phyloP scores from a whole-genome alignment of 2,113 vertebrate species.

The Corythaixoides concolor region DNA sequence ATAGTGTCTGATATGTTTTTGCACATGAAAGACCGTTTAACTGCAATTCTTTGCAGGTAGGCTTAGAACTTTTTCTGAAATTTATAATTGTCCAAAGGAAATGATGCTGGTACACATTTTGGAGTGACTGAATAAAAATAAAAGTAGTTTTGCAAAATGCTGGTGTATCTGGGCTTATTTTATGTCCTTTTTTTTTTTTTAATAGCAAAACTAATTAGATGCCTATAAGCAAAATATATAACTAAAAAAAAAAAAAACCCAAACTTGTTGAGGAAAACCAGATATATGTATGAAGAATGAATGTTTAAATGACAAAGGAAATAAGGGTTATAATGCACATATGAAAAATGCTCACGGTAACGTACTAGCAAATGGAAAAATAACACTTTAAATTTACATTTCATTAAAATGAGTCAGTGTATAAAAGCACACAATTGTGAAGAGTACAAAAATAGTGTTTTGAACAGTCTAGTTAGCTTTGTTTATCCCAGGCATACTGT shows the following conservation, averaged over 20 bases:
- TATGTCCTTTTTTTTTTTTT: background rate
- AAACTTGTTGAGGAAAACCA: background rate
- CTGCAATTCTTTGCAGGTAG: background rate
- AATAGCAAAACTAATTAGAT: background rate
- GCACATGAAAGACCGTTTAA: background rate
- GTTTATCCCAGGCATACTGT: constrained; percentile 18
- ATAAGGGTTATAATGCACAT: background rate
- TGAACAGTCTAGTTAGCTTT: background rate
- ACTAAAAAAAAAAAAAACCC: background rate
- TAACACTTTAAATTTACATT: constrained; percentile 8
- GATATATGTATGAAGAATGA: background rate
- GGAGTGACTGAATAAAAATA: background rate
- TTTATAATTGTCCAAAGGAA: background rate
- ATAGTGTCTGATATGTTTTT: background rate
- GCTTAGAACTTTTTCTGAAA: background rate
- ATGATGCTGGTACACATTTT: background rate
- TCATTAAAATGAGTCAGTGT: constrained; percentile 17
- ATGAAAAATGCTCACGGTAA: background rate
- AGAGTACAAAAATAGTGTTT: background rate
- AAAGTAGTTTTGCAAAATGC: background rate
- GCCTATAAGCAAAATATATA: background rate
- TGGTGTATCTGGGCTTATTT: background rate
- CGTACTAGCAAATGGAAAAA: background rate
- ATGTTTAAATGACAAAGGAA: background rate
- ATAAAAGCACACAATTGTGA: background rate